Evolutionary conservation across 2,113 vertebrate genomes (phyloP).

Genomic region (Pollachius pollachius): DNA sequence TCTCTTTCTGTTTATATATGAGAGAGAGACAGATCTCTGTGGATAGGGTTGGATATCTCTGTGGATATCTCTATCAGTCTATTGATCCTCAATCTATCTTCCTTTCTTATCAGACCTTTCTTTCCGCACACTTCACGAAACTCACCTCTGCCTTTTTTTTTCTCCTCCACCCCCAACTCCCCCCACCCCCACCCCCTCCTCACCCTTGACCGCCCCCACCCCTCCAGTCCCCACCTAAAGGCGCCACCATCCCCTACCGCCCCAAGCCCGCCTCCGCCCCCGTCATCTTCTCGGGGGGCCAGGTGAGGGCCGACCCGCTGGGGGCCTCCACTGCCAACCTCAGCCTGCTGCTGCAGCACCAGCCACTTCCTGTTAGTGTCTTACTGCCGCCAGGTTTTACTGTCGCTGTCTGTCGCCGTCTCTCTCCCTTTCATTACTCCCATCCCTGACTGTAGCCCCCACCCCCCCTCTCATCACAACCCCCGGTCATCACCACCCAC

Average conservation of each 20-base stretch:
- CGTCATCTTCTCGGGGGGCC: conserved; percentile 99
- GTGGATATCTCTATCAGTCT: too few relatives aligned
- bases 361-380: conserved; percentile 99
- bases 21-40: too few relatives aligned
- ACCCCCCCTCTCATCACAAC: conserved; percentile 74
- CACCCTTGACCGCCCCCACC: conserved; percentile 84
- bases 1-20: too few relatives aligned
- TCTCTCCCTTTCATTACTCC: background rate
- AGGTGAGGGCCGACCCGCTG: conserved; percentile 99
- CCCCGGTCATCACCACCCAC: conserved; percentile 58
- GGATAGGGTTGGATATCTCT: too few relatives aligned
- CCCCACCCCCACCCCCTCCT: conserved; percentile 8
- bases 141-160: background rate
- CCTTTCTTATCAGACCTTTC: too few relatives aligned
- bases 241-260: conserved; percentile 99
- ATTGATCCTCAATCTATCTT: too few relatives aligned
- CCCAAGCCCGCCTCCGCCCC: conserved; percentile 99
- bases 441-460: conserved; percentile 12
- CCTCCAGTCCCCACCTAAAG: conserved; percentile 99
- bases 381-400: conserved; percentile 85
- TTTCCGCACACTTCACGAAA: too few relatives aligned
- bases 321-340: conserved; percentile 99
- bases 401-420: conserved; percentile 55
- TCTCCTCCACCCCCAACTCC: conserved; percentile 30
- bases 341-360: conserved; percentile 99